Base-by-base conservation (phyloP, 1,140 invertebrate species). In the Hesperophylax magnus region DNA sequence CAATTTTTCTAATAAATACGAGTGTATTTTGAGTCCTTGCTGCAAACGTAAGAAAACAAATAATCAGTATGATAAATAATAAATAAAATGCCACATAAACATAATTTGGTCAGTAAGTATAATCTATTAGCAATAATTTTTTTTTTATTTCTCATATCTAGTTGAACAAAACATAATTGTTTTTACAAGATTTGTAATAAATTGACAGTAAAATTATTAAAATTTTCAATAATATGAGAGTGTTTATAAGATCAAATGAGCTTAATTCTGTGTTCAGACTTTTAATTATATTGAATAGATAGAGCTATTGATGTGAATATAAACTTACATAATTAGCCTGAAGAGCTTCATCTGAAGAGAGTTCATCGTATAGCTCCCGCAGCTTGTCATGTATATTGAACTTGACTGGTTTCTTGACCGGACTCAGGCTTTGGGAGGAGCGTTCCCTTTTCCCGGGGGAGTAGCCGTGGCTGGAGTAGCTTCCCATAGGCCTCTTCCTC, bases 1-100 rank as follows among this genome's bases (percentile, higher is more conserved):
- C 85, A 98, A 90, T 87, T 96, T 95, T 85, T 96, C 95, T 87
- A 98, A 91, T 83, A 97, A 91, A 88, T 96, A 93, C 84, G 95
- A 95, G 85, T 93, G 93, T 86, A 93, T 92, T 86, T 93, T 92
- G 83, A 96, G 89, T 86, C 92, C 92, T 89, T 93, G 91, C 92
- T 93, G 86, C 63, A 82, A 90, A 88, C 81, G 72, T 77, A 84
- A 84, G 39, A 72, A 56, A 24, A 54, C 0, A 54, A 54, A 67
- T 52, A 14, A 47, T 47, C 39, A 47, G 39, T 47, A 47, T 0
- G 14, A 47, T 47, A 47, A 47, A 47, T 14, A 14, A 47, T 2
- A 1, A 47, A 47, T 6, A 14, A 47, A 47, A 47, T 14, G 39
- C 0, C 39, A 47, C 11, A 11, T 14, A 14, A 47, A 47, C 11